These are phyloP conservation scores for Hydropotes inermis DNA, from an alignment of 2,113 vertebrate genomes.

Conservation along the genomic window DNA sequence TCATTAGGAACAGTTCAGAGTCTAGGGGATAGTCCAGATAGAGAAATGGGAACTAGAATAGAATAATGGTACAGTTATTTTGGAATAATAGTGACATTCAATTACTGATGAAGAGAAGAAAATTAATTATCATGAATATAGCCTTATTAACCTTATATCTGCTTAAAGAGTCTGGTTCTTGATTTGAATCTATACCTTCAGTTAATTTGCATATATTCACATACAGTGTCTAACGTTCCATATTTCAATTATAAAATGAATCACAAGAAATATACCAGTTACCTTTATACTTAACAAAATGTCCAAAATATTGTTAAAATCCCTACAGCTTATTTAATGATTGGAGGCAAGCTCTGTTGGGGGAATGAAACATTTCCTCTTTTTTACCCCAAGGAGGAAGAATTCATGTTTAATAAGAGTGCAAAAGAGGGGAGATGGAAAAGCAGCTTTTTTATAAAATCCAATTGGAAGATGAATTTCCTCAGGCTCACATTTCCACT, in stretches of 20 bases:
- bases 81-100: background rate
- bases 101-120: background rate
- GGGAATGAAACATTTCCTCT: background rate
- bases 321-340: background rate
- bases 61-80: background rate
- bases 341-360: background rate
- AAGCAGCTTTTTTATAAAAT: background rate
- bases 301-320: background rate
- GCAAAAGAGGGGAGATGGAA: background rate
- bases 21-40: background rate
- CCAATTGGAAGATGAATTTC: background rate
- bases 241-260: background rate
- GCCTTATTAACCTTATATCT: background rate
- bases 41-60: background rate
- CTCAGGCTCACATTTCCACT: background rate
- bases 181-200: background rate
- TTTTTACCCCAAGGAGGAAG: background rate
- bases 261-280: background rate
- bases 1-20: background rate
- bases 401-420: background rate
- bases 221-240: background rate
- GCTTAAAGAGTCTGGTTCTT: background rate
- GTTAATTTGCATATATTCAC: background rate
- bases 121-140: background rate
- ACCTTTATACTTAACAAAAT: background rate